Base-by-base conservation (phyloP, 2,888 invertebrate genomes). In the Chelonus formosanus region DNA sequence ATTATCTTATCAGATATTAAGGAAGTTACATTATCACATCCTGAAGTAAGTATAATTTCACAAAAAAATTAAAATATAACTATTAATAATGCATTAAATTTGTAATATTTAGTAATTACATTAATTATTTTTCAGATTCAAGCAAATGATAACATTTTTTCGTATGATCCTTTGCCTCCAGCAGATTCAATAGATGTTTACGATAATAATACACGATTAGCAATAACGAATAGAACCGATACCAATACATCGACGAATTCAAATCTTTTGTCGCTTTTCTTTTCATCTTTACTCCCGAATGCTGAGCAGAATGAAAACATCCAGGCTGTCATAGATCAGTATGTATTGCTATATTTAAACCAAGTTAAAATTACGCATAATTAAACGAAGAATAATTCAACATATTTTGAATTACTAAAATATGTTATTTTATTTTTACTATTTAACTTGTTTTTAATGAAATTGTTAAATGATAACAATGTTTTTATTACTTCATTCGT, bases 81-180 rank as follows among this genome's bases (percentile, higher is more conserved):
- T 8, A 52, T 32, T 52, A 32, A 32, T 52, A 52, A 45, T 45
- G 3, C 3, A 52, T 5, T 3, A 7, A 32, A 5, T 3, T 48
- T 3, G 6, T 32, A 52, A 32, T 8, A 52, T 52, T 20, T 1
- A 20, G 20, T 20, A 20, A 20, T 2, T 1, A 20, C 2, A 20
- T 20, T 20, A 20, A 20, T 20, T 20, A 20, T 20, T 20, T 20
- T 84, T 76, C 69, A 87, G 87, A 71, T 85, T 80, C 73, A 86
- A 82, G 75, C 76, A 50, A 85, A 85, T 68, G 86, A 86, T 10
- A 86, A 89, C n/a, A 88, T 93, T 60, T 85, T 93, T 77, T 90
- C 90, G 69, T 91, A 91, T 77, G 94, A 94, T 84, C 94, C 94
- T 4, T 84, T 94, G 67, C 94, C 94, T 10, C 94, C 94, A 1